phyloP scores from a whole-genome alignment of 2,888 invertebrate species.

The Synanthedon vespiformis region DNA sequence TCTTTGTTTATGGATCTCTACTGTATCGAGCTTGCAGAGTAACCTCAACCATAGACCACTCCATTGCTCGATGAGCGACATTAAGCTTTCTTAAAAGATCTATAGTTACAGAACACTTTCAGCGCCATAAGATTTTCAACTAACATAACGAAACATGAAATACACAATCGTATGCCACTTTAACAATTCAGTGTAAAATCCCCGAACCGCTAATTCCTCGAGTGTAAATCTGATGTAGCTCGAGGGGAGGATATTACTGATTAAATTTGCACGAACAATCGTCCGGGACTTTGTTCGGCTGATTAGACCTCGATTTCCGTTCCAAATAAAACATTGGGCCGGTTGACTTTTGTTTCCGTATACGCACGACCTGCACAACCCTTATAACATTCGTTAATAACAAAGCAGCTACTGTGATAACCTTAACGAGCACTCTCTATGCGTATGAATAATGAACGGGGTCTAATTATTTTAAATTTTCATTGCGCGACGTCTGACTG shows the following conservation, averaged over 20 bases:
- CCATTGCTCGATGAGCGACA: too few relatives aligned
- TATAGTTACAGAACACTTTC: too few relatives aligned
- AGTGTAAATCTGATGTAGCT: conserved; percentile 21
- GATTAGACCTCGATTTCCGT: conserved; percentile 15
- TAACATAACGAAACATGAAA: background rate
- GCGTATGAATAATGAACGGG: background rate
- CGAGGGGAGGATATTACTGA: conserved; percentile 20
- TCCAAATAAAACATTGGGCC: background rate
- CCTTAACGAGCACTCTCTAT: background rate
- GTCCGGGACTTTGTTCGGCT: conserved; percentile 33
- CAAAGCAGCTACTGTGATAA: background rate
- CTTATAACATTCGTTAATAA: background rate
- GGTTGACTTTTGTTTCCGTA: background rate
- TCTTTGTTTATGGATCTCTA: too few relatives aligned
- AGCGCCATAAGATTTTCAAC: too few relatives aligned
- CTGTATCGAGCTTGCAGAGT: too few relatives aligned
- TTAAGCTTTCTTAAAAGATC: too few relatives aligned
- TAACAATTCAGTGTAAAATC: background rate
- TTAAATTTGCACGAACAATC: conserved; percentile 64
- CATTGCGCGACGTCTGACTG: background rate
- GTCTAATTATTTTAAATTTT: background rate
- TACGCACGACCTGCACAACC: background rate
- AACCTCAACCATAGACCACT: too few relatives aligned
- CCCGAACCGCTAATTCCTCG: conserved; percentile 20
- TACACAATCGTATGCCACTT: background rate